Evolutionary conservation across 2,113 vertebrate species (phyloP).

Genomic region (Ophthalmolycus amberensis): DNA sequence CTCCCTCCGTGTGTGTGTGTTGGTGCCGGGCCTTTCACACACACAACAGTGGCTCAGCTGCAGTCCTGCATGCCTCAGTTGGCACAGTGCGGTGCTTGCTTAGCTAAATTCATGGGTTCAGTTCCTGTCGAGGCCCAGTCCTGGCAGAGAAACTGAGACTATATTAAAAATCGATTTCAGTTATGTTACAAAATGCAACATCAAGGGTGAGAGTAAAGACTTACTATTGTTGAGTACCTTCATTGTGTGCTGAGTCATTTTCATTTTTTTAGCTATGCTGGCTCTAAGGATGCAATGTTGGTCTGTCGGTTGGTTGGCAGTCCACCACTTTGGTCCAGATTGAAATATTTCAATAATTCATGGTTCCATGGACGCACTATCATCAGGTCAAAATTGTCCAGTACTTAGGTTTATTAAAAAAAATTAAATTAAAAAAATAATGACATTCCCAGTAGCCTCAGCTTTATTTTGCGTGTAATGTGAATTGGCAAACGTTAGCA

Average conservation of each 20-base stretch:
- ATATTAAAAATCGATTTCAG: slow-evolving; percentile 41
- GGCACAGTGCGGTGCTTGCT: slow-evolving; percentile 59
- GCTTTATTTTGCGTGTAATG: no score
- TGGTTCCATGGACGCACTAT: neutral
- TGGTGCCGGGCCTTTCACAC: slow-evolving; percentile 4
- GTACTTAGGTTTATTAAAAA: neutral
- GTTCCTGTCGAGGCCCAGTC: slow-evolving; percentile 38
- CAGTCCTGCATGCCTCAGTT: slow-evolving; percentile 49
- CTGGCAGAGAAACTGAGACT: slow-evolving; percentile 25
- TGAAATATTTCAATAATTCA: neutral
- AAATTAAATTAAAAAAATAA: neutral
- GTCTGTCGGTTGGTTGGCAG: neutral
- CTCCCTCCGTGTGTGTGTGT: slow-evolving; percentile 21
- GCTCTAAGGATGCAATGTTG: neutral
- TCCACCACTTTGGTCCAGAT: neutral
- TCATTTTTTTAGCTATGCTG: neutral
- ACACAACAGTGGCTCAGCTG: slow-evolving; percentile 47
- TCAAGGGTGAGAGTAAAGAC: slow-evolving; percentile 6
- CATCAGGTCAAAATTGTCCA: neutral
- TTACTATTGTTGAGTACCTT: neutral
- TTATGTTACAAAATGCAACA: slow-evolving; percentile 9
- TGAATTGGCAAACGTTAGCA: neutral
- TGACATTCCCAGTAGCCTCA: neutral
- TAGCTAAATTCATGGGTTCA: slow-evolving; percentile 57
- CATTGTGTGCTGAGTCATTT: neutral